A percentile compares a stretch with the other conserved stretches of the same genome.
phyloP scores from a whole-genome alignment of 2,888 invertebrate species.

The Ceraclea dissimilis region DNA sequence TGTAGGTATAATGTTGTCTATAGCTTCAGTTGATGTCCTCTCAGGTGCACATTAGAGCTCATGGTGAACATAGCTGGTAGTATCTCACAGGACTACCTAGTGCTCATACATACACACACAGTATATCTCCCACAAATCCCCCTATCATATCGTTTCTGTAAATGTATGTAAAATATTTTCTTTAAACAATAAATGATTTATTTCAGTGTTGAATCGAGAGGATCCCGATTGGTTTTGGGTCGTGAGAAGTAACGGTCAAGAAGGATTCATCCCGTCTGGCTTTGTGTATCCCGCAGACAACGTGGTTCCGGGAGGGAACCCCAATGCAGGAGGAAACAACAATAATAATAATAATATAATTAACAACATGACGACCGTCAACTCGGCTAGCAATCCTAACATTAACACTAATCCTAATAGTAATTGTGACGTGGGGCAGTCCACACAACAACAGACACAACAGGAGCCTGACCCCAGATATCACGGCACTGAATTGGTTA shows the following conservation, averaged over 20 bases:
- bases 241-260: conserved; percentile 82
- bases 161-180: no score
- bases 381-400: background rate
- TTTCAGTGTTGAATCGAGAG: conserved; percentile 78
- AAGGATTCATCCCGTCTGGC: conserved; percentile 92
- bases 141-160: no score
- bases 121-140: no score
- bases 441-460: conserved; percentile 19
- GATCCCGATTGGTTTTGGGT: conserved; percentile 98
- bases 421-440: conserved; percentile 30
- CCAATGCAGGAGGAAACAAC: background rate
- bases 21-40: no score
- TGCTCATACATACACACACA: no score
- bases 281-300: conserved; percentile 88
- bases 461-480: conserved; percentile 59
- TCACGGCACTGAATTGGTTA: conserved; percentile 86
- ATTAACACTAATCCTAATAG: background rate
- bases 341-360: background rate
- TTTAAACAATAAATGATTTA: no score
- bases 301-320: conserved; percentile 51
- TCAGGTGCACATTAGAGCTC: no score
- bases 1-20: no score
- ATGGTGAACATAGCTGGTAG: no score
- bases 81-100: no score
- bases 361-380: background rate